Percentiles rank a stretch among this genome's conserved stretches.
Evolutionary conservation across 2,888 invertebrate species (phyloP).

Genomic region (Abrostola triplasia): DNA sequence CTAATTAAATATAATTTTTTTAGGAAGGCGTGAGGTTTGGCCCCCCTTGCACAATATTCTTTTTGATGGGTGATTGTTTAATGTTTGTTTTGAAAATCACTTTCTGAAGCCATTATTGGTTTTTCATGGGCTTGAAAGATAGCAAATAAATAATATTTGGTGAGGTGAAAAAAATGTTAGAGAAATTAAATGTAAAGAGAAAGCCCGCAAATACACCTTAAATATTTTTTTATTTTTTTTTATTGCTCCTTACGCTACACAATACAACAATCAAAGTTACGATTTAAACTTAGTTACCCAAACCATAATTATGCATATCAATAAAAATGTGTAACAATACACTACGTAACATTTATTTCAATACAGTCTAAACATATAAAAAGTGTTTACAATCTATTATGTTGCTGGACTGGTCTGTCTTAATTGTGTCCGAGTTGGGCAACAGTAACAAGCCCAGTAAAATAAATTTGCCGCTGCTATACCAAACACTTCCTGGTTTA

Average conservation of each 20-base stretch:
- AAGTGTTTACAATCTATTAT: slow-evolving; percentile 44
- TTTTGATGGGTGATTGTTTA: neutral
- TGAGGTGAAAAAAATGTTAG: too few species aligned
- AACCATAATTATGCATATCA: neutral
- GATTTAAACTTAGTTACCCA: neutral
- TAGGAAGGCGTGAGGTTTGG: too few species aligned
- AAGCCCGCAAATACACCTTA: too few species aligned
- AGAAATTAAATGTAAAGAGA: too few species aligned
- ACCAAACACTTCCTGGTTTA: slow-evolving; percentile 28
- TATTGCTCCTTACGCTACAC: too few species aligned
- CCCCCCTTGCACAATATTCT: neutral
- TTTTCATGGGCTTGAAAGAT: too few species aligned
- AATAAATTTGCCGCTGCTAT: slow-evolving; percentile 15
- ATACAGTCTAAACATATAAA: slow-evolving; percentile 37
- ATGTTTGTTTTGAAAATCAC: too few species aligned
- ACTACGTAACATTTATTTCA: slow-evolving; percentile 21
- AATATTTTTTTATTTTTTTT: too few species aligned
- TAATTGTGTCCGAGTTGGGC: slow-evolving; percentile 32
- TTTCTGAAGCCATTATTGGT: too few species aligned
- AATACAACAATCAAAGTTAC: too few species aligned
- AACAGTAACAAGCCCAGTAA: slow-evolving; percentile 25
- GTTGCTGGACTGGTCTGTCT: slow-evolving; percentile 25
- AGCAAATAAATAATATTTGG: too few species aligned
- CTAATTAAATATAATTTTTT: neutral
- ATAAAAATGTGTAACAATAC: neutral